A percentile compares a stretch with the other conserved stretches of the same genome.
Evolutionary conservation across 2,888 invertebrate genomes (phyloP).

Genomic region (Lamproptera curius): DNA sequence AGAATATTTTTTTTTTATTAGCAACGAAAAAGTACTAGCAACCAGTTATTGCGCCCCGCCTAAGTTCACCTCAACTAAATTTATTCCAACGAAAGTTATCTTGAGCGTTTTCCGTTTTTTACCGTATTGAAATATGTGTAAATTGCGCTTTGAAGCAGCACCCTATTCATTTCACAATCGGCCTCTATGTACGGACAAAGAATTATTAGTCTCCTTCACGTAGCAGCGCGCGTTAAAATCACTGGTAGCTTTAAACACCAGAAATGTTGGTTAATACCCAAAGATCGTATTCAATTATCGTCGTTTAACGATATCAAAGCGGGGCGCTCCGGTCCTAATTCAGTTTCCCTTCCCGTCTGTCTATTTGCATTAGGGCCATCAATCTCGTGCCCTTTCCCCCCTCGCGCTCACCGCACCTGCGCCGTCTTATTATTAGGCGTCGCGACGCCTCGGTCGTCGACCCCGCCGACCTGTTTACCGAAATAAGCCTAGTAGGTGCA

Average conservation of each 20-base stretch:
- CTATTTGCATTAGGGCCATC: constrained; percentile 28
- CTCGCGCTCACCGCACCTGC: constrained; percentile 50
- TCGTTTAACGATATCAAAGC: constrained; percentile 26
- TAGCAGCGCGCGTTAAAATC: too few relatives aligned
- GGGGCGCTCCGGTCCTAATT: constrained; percentile 23
- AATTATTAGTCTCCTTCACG: too few relatives aligned
- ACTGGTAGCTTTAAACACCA: background rate
- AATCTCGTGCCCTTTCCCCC: constrained; percentile 23
- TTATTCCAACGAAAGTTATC: too few relatives aligned
- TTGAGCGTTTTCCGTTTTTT: too few relatives aligned
- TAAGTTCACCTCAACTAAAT: too few relatives aligned
- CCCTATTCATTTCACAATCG: too few relatives aligned
- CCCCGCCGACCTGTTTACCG: constrained; percentile 71
- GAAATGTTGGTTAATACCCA: constrained; percentile 5
- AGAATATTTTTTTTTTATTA: too few relatives aligned
- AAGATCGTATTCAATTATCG: constrained; percentile 17
- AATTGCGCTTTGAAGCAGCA: too few relatives aligned
- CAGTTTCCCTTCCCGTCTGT: constrained; percentile 23
- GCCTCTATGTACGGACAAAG: too few relatives aligned
- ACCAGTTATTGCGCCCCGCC: too few relatives aligned
- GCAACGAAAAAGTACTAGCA: too few relatives aligned
- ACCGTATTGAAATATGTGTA: too few relatives aligned
- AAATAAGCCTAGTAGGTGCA: constrained; percentile 44
- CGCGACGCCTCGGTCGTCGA: constrained; percentile 68
- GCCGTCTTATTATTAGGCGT: constrained; percentile 63